Conservation (phyloP, 2,113 vertebrate genomes). For the Poeciliopsis occidentalis region DNA sequence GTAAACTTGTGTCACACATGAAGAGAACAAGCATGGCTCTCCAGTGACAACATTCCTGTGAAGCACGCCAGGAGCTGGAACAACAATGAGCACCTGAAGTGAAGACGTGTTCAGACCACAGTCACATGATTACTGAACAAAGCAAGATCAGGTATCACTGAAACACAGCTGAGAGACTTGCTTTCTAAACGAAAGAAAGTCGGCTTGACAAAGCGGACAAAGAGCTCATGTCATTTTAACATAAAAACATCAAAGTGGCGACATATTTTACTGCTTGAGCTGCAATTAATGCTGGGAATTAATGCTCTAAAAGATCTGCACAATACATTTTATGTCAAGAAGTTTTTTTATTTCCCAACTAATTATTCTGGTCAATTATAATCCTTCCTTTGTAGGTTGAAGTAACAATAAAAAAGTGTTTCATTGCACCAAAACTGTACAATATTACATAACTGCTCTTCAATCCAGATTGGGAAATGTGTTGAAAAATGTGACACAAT, state of each 20-base stretch:
- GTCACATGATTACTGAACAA: constrained; percentile 33
- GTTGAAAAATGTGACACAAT: background rate
- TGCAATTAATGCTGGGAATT: background rate
- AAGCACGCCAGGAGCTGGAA: constrained; percentile 27
- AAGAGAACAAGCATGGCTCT: constrained; percentile 13
- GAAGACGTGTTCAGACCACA: constrained; percentile 9
- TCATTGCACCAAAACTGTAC: background rate
- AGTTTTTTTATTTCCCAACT: background rate
- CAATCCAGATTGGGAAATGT: background rate
- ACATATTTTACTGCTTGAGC: background rate
- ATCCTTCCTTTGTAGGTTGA: background rate
- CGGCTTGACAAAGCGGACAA: background rate
- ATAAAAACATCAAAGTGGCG: background rate
- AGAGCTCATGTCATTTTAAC: too few relatives aligned
- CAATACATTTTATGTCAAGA: background rate
- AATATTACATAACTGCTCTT: background rate
- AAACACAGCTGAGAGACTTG: background rate
- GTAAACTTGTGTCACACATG: constrained; percentile 9
- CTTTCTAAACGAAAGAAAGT: background rate
- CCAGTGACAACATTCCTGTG: constrained; percentile 16
- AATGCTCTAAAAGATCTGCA: background rate
- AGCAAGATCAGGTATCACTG: constrained; percentile 9
- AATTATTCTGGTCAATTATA: background rate
- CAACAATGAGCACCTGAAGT: constrained; percentile 10
- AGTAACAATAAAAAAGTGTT: background rate